Evolutionary conservation across 2,797 vertebrate species (phyloP).

Genomic region (Psittacula derbiana): DNA sequence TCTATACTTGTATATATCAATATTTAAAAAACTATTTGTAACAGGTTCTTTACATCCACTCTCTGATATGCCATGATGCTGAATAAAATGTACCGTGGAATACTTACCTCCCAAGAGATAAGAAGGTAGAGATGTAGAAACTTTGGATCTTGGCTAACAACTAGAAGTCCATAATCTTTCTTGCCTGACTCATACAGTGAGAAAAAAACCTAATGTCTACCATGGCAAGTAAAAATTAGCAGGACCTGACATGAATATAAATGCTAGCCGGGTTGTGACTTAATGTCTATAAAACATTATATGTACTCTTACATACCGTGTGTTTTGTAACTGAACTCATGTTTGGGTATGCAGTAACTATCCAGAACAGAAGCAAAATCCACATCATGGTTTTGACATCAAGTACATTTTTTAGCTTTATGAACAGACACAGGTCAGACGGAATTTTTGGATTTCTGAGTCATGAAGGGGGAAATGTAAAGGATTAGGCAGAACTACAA

Average conservation of each 20-base stretch:
- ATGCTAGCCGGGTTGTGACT: constrained; percentile 1
- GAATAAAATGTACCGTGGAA: background rate
- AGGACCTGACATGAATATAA: background rate
- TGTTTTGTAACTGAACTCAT: constrained; percentile 12
- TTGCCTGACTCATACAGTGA: background rate
- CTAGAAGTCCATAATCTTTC: background rate
- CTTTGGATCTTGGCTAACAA: background rate
- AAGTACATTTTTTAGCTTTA: background rate
- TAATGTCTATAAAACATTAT: constrained; percentile 16
- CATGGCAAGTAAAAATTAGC: constrained; percentile 13
- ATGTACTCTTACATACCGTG: background rate
- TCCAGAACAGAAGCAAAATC: background rate
- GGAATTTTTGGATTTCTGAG: background rate
- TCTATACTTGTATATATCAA: background rate
- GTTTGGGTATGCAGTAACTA: background rate
- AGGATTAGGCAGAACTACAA: background rate
- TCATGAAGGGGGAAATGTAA: background rate
- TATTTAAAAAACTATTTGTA: background rate
- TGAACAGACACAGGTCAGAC: background rate
- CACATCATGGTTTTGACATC: background rate
- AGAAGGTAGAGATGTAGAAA: background rate
- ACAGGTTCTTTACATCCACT: background rate
- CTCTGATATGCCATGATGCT: background rate
- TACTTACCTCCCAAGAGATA: background rate
- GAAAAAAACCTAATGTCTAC: background rate